phyloP scores from a whole-genome alignment of 92 coral and sea anemone genomes.

The Phymanthus crucifer region DNA sequence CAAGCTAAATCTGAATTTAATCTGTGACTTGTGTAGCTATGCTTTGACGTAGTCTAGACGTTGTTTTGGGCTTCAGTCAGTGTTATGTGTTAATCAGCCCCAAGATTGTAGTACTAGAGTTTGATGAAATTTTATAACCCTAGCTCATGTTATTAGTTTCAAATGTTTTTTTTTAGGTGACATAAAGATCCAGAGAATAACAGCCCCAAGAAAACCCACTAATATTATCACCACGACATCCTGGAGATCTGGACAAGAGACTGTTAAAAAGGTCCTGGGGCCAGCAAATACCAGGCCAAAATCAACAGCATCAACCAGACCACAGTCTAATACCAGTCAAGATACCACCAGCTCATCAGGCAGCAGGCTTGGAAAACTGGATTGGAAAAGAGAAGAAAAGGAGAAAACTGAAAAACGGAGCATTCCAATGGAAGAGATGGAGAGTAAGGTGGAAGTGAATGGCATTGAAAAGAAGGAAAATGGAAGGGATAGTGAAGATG shows the following conservation, averaged over 20 bases:
- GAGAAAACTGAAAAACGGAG: conserved; percentile 8
- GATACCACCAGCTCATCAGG: conserved; percentile 21
- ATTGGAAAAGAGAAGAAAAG: conserved; percentile 32
- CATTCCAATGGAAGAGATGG: neutral
- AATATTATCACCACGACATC: conserved; percentile 82
- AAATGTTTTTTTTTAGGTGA: conserved; percentile 35
- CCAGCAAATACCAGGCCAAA: conserved; percentile 61
- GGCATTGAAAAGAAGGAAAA: conserved; percentile 1
- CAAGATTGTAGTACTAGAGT: too few species aligned
- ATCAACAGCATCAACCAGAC: conserved; percentile 33
- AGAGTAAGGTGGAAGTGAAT: neutral
- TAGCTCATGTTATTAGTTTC: too few species aligned
- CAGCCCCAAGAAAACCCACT: conserved; percentile 75
- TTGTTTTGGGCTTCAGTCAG: too few species aligned
- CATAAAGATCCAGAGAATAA: conserved; percentile 74
- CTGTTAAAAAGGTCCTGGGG: conserved; percentile 83
- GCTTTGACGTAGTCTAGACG: too few species aligned
- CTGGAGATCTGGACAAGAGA: conserved; percentile 94
- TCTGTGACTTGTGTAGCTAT: neutral
- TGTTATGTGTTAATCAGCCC: too few species aligned
- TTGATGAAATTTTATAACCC: too few species aligned
- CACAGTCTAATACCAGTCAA: conserved; percentile 59
- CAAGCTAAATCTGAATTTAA: neutral
- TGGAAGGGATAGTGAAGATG: conserved; percentile 9
- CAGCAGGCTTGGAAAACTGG: conserved; percentile 24